phyloP scores from a whole-genome alignment of 1,140 invertebrate genomes.

The Linepithema humile region DNA sequence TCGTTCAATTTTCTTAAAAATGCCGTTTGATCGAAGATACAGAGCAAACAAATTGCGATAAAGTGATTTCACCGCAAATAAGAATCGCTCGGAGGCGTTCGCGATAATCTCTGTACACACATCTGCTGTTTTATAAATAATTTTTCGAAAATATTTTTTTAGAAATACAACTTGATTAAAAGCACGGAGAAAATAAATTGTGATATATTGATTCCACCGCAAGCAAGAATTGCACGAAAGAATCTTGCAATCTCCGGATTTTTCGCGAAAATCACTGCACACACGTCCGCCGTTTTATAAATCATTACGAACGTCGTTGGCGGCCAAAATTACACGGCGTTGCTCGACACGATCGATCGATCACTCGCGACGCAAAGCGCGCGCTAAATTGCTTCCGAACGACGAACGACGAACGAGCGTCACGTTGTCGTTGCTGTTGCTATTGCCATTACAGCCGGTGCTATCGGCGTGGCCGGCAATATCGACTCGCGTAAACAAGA shows the following conservation, averaged over 20 bases:
- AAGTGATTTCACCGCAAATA: neutral
- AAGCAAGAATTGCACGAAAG: neutral
- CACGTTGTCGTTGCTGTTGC: slow-evolving; percentile 50
- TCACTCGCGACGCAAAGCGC: slow-evolving; percentile 42
- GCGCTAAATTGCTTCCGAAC: slow-evolving; percentile 60
- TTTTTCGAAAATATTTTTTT: slow-evolving; percentile 3
- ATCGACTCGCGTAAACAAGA: slow-evolving; percentile 75
- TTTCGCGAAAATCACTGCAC: neutral
- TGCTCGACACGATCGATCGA: slow-evolving; percentile 50
- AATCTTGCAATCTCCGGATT: slow-evolving; percentile 27
- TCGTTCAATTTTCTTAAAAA: too few species aligned
- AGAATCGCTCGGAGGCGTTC: neutral
- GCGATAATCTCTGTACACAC: neutral
- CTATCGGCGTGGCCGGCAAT: slow-evolving; percentile 57
- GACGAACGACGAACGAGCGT: slow-evolving; percentile 50
- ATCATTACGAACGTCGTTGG: slow-evolving; percentile 46
- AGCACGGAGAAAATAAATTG: slow-evolving; percentile 26
- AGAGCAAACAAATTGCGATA: neutral
- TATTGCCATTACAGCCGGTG: slow-evolving; percentile 27
- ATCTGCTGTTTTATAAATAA: slow-evolving; percentile 9
- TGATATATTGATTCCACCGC: neutral
- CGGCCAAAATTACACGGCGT: slow-evolving; percentile 28
- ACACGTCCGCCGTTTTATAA: slow-evolving; percentile 40
- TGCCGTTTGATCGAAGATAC: neutral
- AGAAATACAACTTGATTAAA: neutral